Conservation (phyloP, 2,888 invertebrate species). For the Pachycephus smyrnensis region DNA sequence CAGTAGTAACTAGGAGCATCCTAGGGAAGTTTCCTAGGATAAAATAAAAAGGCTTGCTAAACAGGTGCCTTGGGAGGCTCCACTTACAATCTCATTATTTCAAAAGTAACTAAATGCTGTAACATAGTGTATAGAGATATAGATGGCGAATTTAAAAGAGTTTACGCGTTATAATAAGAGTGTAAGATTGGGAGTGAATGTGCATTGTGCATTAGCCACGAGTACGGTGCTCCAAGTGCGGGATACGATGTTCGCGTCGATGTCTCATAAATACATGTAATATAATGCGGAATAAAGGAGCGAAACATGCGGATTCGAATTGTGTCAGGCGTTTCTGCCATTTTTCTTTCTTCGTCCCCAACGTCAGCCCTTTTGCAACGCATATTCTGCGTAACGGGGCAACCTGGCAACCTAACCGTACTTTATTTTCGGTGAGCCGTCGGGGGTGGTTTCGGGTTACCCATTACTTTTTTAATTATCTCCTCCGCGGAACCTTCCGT, state of each 20-base stretch:
- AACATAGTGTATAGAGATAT: slow-evolving; percentile 28
- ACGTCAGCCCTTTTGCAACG: neutral
- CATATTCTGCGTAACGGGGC: neutral
- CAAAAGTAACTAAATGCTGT: slow-evolving; percentile 19
- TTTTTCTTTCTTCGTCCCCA: neutral
- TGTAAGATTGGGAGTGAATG: neutral
- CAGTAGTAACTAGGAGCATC: neutral
- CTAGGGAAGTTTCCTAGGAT: neutral
- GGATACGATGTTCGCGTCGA: neutral
- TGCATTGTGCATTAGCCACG: neutral
- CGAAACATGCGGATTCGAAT: slow-evolving; percentile 12
- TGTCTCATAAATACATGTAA: neutral
- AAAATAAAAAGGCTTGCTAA: neutral
- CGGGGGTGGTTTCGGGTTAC: slow-evolving; percentile 28
- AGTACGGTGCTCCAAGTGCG: neutral
- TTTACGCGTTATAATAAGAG: neutral
- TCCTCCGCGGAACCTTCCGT: slow-evolving; percentile 35
- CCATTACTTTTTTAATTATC: slow-evolving; percentile 59
- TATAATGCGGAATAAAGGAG: slow-evolving; percentile 19
- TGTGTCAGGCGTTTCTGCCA: neutral
- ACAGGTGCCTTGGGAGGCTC: neutral
- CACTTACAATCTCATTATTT: neutral
- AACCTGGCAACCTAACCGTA: neutral
- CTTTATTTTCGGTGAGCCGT: neutral
- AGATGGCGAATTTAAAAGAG: neutral